Evolutionary conservation across 2,888 invertebrate genomes (phyloP).

Genomic region (Eumerus sabulonum): DNA sequence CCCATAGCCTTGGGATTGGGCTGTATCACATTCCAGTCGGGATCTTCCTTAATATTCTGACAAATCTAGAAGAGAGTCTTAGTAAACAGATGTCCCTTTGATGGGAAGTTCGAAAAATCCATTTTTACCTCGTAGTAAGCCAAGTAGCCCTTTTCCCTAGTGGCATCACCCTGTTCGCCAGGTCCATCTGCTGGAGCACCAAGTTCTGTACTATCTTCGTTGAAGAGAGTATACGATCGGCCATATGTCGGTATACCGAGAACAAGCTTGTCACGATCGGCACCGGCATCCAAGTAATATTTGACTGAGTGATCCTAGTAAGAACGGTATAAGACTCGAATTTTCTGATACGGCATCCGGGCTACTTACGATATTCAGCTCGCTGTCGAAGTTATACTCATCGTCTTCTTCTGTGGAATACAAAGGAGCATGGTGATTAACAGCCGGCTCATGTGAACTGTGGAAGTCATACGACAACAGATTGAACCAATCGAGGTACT

Average conservation of each 20-base stretch:
- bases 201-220: constrained; percentile 90
- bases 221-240: constrained; percentile 92
- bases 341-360: background rate
- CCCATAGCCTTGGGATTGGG: constrained; percentile 91
- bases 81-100: background rate
- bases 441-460: constrained; percentile 93
- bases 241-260: constrained; percentile 95
- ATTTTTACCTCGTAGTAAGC: constrained; percentile 91
- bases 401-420: constrained; percentile 88
- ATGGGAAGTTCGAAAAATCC: background rate
- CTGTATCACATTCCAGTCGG: constrained; percentile 89
- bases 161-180: constrained; percentile 93
- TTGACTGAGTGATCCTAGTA: constrained; percentile 88
- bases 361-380: constrained; percentile 91
- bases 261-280: constrained; percentile 88
- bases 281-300: constrained; percentile 89
- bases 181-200: constrained; percentile 94
- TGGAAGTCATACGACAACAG: constrained; percentile 95
- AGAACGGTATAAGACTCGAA: background rate
- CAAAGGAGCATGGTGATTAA: constrained; percentile 94
- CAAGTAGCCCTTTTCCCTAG: constrained; percentile 94
- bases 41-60: constrained; percentile 86
- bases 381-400: constrained; percentile 92
- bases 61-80: constrained; percentile 84
- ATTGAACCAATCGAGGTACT: constrained; percentile 95